Evolutionary conservation across 23 tunicate genomes (phyloP).

Genomic region (Styela clava): DNA sequence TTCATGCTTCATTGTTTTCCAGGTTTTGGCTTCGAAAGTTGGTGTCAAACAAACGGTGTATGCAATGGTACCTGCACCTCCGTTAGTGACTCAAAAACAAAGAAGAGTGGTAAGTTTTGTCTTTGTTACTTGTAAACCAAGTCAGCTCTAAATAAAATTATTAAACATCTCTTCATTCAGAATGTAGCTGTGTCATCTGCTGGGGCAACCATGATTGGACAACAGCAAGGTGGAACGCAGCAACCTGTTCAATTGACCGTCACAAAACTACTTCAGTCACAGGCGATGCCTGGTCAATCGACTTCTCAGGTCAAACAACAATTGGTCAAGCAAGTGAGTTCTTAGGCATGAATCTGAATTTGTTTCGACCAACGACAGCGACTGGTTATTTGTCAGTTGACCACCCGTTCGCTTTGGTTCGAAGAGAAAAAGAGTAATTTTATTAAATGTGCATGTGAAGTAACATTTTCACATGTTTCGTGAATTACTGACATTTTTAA

Average conservation of each 20-base stretch:
- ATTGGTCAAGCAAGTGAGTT: not conserved
- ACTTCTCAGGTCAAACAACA: slow-evolving; percentile 7
- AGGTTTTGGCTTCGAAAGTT: slow-evolving; percentile 37
- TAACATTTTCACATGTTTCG: no score
- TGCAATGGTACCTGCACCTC: slow-evolving; percentile 52
- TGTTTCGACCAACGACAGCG: slow-evolving; percentile 14
- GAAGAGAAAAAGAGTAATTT: not conserved
- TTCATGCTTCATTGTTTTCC: no score
- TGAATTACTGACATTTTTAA: no score
- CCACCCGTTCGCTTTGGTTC: slow-evolving; percentile 15
- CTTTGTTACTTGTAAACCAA: not conserved
- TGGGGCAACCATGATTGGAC: not conserved
- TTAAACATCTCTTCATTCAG: not conserved
- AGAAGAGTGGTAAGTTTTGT: slow-evolving; percentile 16
- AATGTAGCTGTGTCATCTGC: not conserved
- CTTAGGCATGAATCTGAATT: no score
- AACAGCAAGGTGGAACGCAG: slow-evolving; percentile 1
- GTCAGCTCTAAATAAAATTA: not conserved
- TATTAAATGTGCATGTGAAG: no score
- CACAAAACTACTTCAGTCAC: slow-evolving; percentile 62
- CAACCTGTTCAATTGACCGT: slow-evolving; percentile 71
- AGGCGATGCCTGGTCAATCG: slow-evolving; percentile 10
- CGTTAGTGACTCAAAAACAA: slow-evolving; percentile 20
- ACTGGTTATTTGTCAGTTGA: not conserved
- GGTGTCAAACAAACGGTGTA: slow-evolving; percentile 40